Percentiles rank a stretch among this genome's conserved stretches.
Evolutionary conservation across 2,113 vertebrate genomes (phyloP).

Genomic region (Coptodon bakossiorum): DNA sequence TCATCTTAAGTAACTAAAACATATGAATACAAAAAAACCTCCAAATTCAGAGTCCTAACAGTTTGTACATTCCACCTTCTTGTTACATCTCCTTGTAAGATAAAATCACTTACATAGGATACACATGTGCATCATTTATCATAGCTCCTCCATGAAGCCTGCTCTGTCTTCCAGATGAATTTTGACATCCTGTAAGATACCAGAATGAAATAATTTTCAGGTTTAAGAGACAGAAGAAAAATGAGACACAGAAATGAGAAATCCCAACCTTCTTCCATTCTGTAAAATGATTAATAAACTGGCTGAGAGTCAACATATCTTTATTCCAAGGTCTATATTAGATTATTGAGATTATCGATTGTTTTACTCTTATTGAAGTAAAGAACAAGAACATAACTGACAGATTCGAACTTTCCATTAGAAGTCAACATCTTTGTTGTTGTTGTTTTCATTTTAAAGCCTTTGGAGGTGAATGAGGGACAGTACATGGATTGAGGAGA

Average conservation of each 20-base stretch:
- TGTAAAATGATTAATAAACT: background rate
- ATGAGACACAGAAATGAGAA: background rate
- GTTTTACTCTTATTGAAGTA: background rate
- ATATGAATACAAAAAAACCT: background rate
- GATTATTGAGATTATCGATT: background rate
- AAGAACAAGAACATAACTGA: background rate
- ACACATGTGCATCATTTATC: background rate
- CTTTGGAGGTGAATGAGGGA: background rate
- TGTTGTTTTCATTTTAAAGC: background rate
- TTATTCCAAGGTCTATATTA: background rate
- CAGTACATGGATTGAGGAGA: background rate
- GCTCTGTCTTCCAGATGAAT: background rate
- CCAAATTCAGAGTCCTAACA: background rate
- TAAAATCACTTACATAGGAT: background rate
- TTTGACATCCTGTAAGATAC: background rate
- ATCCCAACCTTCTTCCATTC: background rate
- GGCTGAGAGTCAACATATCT: background rate
- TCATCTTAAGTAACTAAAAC: background rate
- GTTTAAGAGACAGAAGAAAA: background rate
- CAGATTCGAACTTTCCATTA: background rate
- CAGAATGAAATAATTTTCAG: background rate
- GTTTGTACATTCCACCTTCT: background rate
- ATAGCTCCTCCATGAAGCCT: background rate
- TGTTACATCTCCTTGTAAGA: background rate
- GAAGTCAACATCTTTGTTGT: background rate